phyloP scores from a whole-genome alignment of 2,113 vertebrate genomes.

The Martes martes region DNA sequence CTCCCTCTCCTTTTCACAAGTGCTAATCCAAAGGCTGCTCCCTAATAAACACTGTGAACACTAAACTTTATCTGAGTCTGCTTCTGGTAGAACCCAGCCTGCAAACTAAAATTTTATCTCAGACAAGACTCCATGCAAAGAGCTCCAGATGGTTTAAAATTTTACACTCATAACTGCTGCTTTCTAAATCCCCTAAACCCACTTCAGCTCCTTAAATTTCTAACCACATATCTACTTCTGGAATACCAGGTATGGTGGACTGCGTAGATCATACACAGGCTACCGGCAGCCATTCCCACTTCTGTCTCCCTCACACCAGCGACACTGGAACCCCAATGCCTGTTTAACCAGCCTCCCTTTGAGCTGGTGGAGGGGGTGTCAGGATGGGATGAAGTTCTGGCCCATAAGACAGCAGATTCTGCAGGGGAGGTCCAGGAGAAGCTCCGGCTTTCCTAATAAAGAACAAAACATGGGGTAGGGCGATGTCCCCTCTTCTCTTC shows the following conservation, averaged over 20 bases:
- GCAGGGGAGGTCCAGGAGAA: background rate
- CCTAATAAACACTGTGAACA: background rate
- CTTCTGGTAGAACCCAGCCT: background rate
- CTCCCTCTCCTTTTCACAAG: background rate
- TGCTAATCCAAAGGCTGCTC: background rate
- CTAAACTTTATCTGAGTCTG: background rate
- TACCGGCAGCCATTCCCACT: background rate
- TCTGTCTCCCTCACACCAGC: background rate
- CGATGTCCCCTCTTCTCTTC: background rate
- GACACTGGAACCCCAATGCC: background rate
- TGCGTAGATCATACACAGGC: background rate
- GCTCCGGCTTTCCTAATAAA: background rate
- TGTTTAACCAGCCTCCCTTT: background rate
- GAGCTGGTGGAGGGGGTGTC: background rate
- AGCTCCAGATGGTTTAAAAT: constrained; percentile 9
- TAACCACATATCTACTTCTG: background rate
- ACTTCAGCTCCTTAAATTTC: background rate
- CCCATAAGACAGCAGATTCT: background rate
- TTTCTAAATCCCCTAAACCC: background rate
- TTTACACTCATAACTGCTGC: background rate
- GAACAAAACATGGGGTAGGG: background rate
- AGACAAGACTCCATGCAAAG: background rate
- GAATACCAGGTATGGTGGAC: background rate
- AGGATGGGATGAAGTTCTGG: background rate
- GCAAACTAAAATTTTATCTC: background rate